Conservation (phyloP, 2,797 vertebrate species). For the Rhabdophis nuchalis region DNA sequence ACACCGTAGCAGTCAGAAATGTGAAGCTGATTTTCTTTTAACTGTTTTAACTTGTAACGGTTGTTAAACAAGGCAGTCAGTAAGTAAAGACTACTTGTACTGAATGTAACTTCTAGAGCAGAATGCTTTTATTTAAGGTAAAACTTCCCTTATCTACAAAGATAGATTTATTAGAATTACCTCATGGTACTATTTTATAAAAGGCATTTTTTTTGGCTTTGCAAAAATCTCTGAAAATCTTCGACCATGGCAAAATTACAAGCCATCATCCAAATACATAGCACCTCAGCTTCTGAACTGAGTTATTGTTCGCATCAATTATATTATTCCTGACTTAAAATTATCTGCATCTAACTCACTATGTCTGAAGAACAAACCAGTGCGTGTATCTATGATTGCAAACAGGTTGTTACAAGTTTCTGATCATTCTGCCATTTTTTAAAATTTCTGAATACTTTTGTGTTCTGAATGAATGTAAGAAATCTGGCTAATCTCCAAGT, state of each 20-base stretch:
- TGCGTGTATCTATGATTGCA: background rate
- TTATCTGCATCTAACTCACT: background rate
- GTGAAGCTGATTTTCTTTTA: background rate
- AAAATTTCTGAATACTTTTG: background rate
- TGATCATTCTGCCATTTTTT: background rate
- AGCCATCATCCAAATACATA: background rate
- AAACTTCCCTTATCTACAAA: background rate
- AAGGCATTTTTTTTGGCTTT: background rate
- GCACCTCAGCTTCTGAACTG: background rate
- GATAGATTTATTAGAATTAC: background rate
- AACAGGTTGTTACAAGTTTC: background rate
- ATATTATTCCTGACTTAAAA: slow-evolving; percentile 3
- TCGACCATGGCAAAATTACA: background rate
- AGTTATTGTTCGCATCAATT: background rate
- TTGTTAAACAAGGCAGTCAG: background rate
- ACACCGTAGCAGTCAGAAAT: background rate
- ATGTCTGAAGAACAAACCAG: background rate
- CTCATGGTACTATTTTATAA: background rate
- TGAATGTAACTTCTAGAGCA: background rate
- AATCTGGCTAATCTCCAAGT: background rate
- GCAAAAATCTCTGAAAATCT: background rate
- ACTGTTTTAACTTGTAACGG: too few species aligned
- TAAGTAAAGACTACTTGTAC: background rate
- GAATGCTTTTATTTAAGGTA: background rate
- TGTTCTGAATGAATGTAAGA: background rate